A percentile compares a stretch with the other conserved stretches of the same genome.
Conservation (phyloP, 2,888 invertebrate genomes). For the Acronicta aceris region DNA sequence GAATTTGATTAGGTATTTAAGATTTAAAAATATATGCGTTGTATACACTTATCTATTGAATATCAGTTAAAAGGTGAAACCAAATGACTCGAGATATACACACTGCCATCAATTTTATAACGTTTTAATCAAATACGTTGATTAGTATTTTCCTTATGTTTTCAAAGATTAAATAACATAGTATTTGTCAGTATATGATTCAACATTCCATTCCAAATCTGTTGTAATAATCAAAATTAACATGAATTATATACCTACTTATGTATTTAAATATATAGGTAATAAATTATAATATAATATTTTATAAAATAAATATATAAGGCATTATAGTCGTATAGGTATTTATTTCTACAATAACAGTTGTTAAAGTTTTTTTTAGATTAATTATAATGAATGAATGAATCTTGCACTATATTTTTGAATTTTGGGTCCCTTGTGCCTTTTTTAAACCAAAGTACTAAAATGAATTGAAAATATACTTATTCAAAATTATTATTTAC, state of each 20-base stretch:
- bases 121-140: constrained; percentile 19
- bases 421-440: constrained; percentile 73
- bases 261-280: constrained; percentile 26
- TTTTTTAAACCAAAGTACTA: constrained; percentile 69
- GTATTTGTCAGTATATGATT: constrained; percentile 3
- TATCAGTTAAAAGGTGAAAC: constrained; percentile 23
- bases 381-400: constrained; percentile 43
- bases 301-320: constrained; percentile 38
- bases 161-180: not conserved
- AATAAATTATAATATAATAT: constrained; percentile 16
- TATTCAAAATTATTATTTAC: constrained; percentile 49
- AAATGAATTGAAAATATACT: constrained; percentile 54
- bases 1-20: constrained; percentile 37
- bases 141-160: not conserved
- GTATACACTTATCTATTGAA: constrained; percentile 26
- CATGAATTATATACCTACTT: constrained; percentile 17
- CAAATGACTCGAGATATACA: constrained; percentile 36
- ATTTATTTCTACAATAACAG: constrained; percentile 49
- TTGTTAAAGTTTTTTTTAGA: constrained; percentile 48
- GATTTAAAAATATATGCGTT: constrained; percentile 23
- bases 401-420: constrained; percentile 37
- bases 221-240: constrained; percentile 26
- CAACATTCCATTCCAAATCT: constrained; percentile 26
- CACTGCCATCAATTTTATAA: constrained; percentile 56
- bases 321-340: constrained; percentile 42